Evolutionary conservation across 1,140 invertebrate species (phyloP), one percentile per base, ranked within the genome.

Genomic region (Wiebesia pumilae): DNA sequence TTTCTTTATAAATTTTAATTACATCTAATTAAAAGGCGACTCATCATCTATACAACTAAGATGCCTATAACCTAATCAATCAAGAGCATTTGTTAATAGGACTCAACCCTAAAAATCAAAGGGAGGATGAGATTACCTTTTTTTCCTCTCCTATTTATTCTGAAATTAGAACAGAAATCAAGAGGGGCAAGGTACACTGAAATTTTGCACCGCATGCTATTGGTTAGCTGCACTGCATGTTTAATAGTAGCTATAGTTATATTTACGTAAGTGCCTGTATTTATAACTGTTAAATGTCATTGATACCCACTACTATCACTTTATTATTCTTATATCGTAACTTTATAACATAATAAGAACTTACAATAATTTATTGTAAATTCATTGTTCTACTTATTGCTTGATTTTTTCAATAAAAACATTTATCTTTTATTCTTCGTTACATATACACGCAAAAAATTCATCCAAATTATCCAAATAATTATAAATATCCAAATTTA

Each of bases 141-240:
- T 40, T 9, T 40, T 14, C 27, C 65, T 71, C n/a, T 62, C 35
- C n/a, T 21, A 19, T 54, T 81, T 38, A 4, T 81, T n/a, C 35
- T 19, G 3, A 51, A 33, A 3, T 54, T 54, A 51, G 81, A 51
- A 71, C 30, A 27, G 30, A 78, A 82, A 82, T 54, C n/a, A 78
- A 80, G 33, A 35, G 69, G 51, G 84, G 84, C 79, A 86, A 86
- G 84, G 84, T 86, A 86, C 84, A 81, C 67, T 65, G 51, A 51
- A 43, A 86, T 54, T 67, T 47, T 27, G 84, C 83, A 81, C 77
- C 38, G 69, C 77, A 84, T 67, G 82, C 35, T 54, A 62, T 83
- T 78, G 43, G 58, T 77, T 40, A 21, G 16, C 43, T 51, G 38
- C 33, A 65, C 40, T 83, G 81, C 65, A 87, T 30, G 35, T 71